Base-by-base conservation (phyloP, 2,797 vertebrate genomes). In the Brachyalestes nurse region DNA sequence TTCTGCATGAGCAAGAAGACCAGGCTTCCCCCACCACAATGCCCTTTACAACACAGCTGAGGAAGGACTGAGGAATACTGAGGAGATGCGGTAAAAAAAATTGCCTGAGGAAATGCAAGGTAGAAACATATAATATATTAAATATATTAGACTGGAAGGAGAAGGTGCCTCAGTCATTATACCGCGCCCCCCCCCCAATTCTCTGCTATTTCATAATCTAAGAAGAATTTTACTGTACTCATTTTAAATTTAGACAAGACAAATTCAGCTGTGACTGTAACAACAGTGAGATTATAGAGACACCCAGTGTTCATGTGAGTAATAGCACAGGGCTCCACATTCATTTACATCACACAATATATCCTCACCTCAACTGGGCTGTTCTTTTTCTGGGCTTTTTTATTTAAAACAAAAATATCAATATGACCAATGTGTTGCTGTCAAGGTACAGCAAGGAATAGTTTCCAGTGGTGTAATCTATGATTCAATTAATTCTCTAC, bases 271-370 rank as follows among this genome's bases (percentile, higher is more conserved):
- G 45, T 10, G 17, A 19, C 14, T 16, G 16, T 47, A 42, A 16
- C 70, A 85, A 82, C 42, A 69, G 70, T 86, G 88, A 84, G 87
- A 81, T 83, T 66, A 84, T 83, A 93, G 89, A 74, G 91, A 80
- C 92, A 49, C 87, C 90, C 10, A 85, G 89, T 91, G 92, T 82
- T 71, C 65, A 51, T 28, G 60, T 8, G 45, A 25, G 58, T 51
- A 78, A 90, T 80, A 89, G 84, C 90, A 88, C 28, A 71, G 70
- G 42, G n/a, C n/a, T 42, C 78, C 49, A 23, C 16, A 23, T 23
- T 49, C 72, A 25, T 53, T 55, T 47, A 55, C 64, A 38, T 83
- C 49, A 58, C 75, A 67, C 8, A 67, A 17, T 38, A 67, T 10
- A 10, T 19, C 1, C 2, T 10, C 19, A 65, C 1, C 45, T 8